Conservation (phyloP, 1,140 invertebrate genomes). For the Cherax destructor region DNA sequence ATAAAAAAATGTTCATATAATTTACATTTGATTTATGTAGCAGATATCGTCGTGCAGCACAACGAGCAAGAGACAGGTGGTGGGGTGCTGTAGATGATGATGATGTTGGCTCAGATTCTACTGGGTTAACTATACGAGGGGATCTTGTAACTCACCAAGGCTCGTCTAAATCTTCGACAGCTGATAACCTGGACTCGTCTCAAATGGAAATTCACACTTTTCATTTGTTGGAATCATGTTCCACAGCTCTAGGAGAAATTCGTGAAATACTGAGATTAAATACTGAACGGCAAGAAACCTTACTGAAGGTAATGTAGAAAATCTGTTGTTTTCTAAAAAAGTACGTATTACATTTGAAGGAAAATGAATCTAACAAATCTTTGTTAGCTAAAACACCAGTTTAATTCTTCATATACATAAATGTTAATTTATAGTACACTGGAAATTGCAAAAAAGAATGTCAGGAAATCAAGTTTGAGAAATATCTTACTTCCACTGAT, state of each 20-base stretch:
- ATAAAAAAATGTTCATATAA: too few relatives aligned
- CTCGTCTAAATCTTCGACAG: not conserved
- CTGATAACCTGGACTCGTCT: slow-evolving; percentile 20
- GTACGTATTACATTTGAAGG: not conserved
- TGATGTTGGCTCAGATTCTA: slow-evolving; percentile 42
- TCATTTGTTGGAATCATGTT: slow-evolving; percentile 46
- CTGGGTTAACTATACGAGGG: not conserved
- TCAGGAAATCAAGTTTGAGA: too few relatives aligned
- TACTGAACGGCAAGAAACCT: slow-evolving; percentile 27
- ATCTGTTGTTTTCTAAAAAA: not conserved
- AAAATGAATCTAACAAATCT: not conserved
- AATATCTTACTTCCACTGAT: too few relatives aligned
- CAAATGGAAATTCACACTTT: slow-evolving; percentile 57
- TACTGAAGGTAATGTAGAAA: slow-evolving; percentile 34
- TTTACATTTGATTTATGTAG: not conserved
- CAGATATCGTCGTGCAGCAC: slow-evolving; percentile 48
- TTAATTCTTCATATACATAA: not conserved
- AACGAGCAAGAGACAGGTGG: slow-evolving; percentile 51
- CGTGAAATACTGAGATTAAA: slow-evolving; percentile 32
- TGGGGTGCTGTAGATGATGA: slow-evolving; percentile 63
- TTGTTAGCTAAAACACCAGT: not conserved
- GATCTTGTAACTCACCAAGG: not conserved
- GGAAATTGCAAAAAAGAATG: too few relatives aligned
- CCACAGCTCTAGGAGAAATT: slow-evolving; percentile 33
- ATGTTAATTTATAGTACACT: not conserved